Percentiles rank a stretch among this genome's conserved stretches.
These are phyloP conservation scores for Platanista minor DNA, from an alignment of 2,113 vertebrate genomes.

Conservation along the genomic window DNA sequence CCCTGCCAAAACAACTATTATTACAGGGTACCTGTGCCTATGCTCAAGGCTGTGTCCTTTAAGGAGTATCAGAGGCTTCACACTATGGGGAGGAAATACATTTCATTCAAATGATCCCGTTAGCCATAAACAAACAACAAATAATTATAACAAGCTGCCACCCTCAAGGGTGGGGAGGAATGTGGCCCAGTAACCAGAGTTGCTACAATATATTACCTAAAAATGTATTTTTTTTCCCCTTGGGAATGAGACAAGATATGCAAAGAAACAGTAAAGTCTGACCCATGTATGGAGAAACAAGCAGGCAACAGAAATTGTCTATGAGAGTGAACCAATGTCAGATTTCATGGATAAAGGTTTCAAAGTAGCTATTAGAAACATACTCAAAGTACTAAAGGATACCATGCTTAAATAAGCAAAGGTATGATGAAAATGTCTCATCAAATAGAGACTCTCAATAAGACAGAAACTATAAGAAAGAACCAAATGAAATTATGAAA, in stretches of 20 bases:
- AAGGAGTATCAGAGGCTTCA: background rate
- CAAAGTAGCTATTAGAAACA: background rate
- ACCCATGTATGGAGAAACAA: background rate
- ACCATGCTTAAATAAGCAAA: background rate
- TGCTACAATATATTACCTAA: background rate
- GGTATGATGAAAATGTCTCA: background rate
- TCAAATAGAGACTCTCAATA: background rate
- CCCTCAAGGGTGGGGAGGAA: background rate
- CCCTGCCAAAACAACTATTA: background rate
- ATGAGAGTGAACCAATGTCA: background rate
- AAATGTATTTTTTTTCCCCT: background rate
- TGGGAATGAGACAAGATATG: background rate
- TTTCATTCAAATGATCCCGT: background rate
- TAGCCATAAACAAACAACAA: conserved; percentile 31
- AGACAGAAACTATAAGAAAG: background rate
- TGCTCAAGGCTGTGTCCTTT: background rate
- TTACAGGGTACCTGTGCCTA: background rate
- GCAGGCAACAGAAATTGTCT: background rate
- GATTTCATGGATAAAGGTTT: background rate
- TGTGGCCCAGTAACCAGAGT: background rate
- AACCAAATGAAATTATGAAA: background rate
- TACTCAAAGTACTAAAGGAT: background rate
- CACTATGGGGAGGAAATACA: background rate
- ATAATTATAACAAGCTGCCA: background rate
- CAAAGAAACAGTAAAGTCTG: background rate